A percentile compares a stretch with the other conserved stretches of the same genome.
Evolutionary conservation across 1,140 invertebrate genomes (phyloP).

Genomic region (Chlorops oryzae): DNA sequence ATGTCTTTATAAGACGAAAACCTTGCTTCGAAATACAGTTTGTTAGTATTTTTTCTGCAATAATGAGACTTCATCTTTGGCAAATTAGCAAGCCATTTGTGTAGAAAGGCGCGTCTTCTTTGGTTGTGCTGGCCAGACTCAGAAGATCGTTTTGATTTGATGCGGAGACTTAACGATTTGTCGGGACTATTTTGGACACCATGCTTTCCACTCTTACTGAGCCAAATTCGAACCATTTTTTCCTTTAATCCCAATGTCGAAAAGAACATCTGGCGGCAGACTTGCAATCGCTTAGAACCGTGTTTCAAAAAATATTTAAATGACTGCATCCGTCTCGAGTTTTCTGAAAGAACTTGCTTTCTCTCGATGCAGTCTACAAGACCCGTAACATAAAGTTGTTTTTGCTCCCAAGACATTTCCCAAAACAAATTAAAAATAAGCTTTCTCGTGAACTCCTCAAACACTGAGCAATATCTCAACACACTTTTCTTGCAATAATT

Average conservation of each 20-base stretch:
- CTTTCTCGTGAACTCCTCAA: too few relatives aligned
- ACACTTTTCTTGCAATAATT: too few relatives aligned
- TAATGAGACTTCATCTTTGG: not conserved
- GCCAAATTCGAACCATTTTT: conserved; percentile 1
- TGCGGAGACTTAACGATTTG: not conserved
- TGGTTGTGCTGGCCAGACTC: too few relatives aligned
- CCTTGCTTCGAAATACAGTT: too few relatives aligned
- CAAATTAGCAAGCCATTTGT: not conserved
- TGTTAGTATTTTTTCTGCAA: not conserved
- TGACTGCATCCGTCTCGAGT: not conserved
- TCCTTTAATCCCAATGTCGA: conserved; percentile 7
- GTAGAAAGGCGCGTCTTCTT: too few relatives aligned
- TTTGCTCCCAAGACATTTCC: conserved; percentile 9
- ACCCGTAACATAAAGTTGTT: not conserved
- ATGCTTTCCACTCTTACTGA: not conserved
- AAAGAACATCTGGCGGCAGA: conserved; percentile 6
- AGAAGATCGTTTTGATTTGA: not conserved
- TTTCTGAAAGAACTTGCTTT: not conserved
- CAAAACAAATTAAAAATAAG: too few relatives aligned
- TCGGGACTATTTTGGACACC: not conserved
- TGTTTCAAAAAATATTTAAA: conserved; percentile 4
- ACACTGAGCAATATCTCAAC: too few relatives aligned
- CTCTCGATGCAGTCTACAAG: not conserved
- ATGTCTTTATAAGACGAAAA: not conserved
- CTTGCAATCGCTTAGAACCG: not conserved